Evolutionary conservation across 1,140 invertebrate genomes (phyloP), one percentile per base, ranked within the genome.

Genomic region (Plectrocnemia conspersa): DNA sequence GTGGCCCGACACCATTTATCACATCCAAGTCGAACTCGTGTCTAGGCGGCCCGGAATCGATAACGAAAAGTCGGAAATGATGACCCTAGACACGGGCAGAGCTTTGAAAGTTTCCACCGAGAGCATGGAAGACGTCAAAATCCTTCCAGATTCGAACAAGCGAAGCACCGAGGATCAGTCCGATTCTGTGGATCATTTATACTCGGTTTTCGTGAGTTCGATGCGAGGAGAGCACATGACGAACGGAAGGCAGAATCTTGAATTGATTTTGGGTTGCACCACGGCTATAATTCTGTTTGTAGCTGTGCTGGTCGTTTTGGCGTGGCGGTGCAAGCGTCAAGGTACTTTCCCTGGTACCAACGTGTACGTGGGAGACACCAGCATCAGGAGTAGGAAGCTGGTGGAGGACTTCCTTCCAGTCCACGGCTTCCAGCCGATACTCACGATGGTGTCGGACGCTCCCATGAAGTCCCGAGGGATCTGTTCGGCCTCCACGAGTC

Each of bases 1-100:
- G 18, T 88, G 86, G 85, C 86, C 86, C 10, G 84, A 88, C 63
- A 87, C 85, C 11, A 76, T 86, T 52, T 89, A 88, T 68, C 83
- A 86, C 64, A 84, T 89, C 57, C 84, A 88, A 76, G 86, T 88
- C 21, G 78, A 80, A 65, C 65, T 80, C 7, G 77, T 80, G 5
- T 79, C 79, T 53, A 71, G 76, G 24, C 75, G 74, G 27, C 78
- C 77, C 7, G 78, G 77, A 19, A 74, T 79, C 19, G 77, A 79
- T 40, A 80, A 79, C 58, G 72, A 79, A 46, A 79, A 78, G 64
- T 79, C 79, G 4, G 76, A 80, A 65, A 80, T 78, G 63, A 79
- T 80, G 77, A 79, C 79, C 32, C 72, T 80, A 49, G 79, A 80
- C 59, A 80, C 79, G 1, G 78, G 77, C 53, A 69, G 77, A 52